Conservation (phyloP, 2,113 vertebrate species). For the Phalacrocorax carbo region DNA sequence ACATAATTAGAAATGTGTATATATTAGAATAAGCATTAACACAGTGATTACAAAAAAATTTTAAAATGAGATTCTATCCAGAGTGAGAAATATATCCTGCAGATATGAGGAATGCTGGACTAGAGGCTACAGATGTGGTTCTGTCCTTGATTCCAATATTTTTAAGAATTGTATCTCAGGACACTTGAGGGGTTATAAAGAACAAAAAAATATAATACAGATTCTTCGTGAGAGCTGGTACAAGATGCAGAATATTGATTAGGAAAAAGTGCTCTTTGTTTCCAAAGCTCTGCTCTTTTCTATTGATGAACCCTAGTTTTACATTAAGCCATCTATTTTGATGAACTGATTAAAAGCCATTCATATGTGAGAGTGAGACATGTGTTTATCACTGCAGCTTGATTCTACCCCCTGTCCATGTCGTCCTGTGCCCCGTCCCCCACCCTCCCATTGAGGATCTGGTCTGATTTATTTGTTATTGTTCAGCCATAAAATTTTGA, state of each 20-base stretch:
- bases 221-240: not conserved
- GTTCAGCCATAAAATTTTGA: not conserved
- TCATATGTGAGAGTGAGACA: not conserved
- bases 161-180: not conserved
- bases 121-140: not conserved
- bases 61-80: not conserved
- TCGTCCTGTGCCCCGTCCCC: too few species aligned
- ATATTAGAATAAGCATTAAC: not conserved
- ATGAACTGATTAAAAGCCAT: not conserved
- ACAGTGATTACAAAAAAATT: not conserved
- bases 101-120: not conserved
- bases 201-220: not conserved
- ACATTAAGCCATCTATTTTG: not conserved
- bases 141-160: not conserved
- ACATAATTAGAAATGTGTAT: not conserved
- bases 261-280: not conserved
- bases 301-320: not conserved
- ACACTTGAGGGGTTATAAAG: not conserved
- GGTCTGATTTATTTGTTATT: not conserved
- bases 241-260: not conserved
- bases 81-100: not conserved
- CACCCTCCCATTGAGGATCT: not conserved
- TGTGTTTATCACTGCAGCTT: not conserved
- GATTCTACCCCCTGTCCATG: too few species aligned
- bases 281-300: not conserved